phyloP scores from a whole-genome alignment of 2,888 invertebrate species.

The Acleris holmiana region DNA sequence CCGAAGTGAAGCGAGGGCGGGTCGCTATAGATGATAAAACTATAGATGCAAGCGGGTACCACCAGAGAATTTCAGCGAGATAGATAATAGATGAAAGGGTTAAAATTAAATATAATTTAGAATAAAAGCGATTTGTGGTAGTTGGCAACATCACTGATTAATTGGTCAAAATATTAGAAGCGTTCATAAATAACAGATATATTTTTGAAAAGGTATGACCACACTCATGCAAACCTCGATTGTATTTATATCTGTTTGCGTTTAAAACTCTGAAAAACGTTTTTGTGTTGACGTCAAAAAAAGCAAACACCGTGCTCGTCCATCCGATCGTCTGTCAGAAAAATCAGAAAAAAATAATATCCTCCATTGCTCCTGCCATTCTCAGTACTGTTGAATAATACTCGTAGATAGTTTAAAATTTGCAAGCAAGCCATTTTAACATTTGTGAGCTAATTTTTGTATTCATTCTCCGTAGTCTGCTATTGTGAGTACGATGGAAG shows the following conservation, averaged over 20 bases:
- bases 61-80: too few species aligned
- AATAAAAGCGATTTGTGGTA: neutral
- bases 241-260: neutral
- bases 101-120: neutral
- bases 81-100: too few species aligned
- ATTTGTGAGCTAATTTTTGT: conserved; percentile 16
- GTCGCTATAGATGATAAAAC: too few species aligned
- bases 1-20: too few species aligned
- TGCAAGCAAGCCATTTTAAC: conserved; percentile 5
- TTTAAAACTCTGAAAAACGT: conserved; percentile 22
- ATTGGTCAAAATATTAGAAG: neutral
- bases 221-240: neutral
- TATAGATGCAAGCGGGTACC: too few species aligned
- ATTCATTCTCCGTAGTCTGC: conserved; percentile 39
- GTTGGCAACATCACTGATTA: neutral
- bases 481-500: conserved; percentile 67
- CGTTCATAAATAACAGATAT: conserved; percentile 12
- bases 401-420: conserved; percentile 39
- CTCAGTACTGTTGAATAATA: conserved; percentile 38
- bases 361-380: conserved; percentile 49
- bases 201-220: neutral
- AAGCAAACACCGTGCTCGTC: conserved; percentile 39
- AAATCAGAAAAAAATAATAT: conserved; percentile 49
- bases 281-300: conserved; percentile 30
- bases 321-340: conserved; percentile 45